phyloP scores from a whole-genome alignment of 2,797 vertebrate species.

The Menidia menidia region DNA sequence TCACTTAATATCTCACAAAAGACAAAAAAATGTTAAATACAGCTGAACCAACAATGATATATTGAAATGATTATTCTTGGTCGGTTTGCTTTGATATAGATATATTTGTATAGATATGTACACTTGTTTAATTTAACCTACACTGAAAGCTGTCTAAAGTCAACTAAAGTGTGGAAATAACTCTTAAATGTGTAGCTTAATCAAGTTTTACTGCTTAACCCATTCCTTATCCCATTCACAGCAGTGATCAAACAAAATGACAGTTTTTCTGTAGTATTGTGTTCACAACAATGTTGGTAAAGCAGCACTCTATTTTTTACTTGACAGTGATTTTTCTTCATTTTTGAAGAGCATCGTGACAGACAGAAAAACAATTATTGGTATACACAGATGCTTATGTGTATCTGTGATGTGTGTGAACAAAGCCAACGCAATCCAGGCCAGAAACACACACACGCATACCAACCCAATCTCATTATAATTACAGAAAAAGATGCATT shows the following conservation, averaged over 20 bases:
- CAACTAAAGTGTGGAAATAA: background rate
- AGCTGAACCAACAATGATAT: background rate
- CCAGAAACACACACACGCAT: constrained; percentile 12
- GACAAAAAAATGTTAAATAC: background rate
- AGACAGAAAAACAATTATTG: background rate
- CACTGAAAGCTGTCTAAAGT: background rate
- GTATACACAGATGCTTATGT: background rate
- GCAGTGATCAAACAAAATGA: background rate
- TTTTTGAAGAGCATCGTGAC: background rate
- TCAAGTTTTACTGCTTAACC: too few species aligned
- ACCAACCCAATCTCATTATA: background rate
- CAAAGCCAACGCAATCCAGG: background rate
- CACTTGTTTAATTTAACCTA: background rate
- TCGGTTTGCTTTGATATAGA: background rate
- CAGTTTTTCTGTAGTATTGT: background rate
- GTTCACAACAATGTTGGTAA: background rate
- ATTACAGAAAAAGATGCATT: constrained; percentile 11
- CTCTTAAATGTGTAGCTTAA: background rate
- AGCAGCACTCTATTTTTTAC: background rate
- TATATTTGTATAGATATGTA: background rate
- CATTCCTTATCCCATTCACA: background rate
- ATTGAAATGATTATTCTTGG: constrained; percentile 1
- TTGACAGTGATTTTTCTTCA: constrained; percentile 5
- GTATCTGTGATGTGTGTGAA: background rate
- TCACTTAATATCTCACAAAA: background rate